phyloP scores from a whole-genome alignment of 2,113 vertebrate species.

The Otolemur garnettii region DNA sequence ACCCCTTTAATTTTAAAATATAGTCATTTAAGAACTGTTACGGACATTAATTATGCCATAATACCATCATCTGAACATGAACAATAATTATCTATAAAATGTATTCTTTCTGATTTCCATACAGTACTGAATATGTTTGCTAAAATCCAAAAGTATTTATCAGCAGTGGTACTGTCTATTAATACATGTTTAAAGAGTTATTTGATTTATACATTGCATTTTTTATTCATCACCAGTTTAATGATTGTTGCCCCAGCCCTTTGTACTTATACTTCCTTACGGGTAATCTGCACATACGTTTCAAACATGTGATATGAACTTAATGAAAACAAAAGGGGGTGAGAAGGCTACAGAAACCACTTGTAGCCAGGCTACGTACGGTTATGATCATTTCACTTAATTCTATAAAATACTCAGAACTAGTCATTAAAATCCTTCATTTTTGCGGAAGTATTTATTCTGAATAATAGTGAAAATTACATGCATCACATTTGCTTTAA shows the following conservation, averaged over 20 bases:
- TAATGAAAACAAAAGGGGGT: neutral
- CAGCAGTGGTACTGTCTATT: neutral
- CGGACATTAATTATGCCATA: neutral
- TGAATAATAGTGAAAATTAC: neutral
- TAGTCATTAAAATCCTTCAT: neutral
- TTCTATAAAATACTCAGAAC: neutral
- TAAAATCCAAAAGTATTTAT: neutral
- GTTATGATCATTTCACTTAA: neutral
- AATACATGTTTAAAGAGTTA: neutral
- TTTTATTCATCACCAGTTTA: neutral
- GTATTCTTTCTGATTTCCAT: slow-evolving; percentile 7
- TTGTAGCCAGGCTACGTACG: neutral
- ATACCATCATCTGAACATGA: neutral
- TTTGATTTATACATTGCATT: neutral
- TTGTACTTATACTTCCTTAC: neutral
- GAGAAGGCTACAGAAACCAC: neutral
- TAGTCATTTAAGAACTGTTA: neutral
- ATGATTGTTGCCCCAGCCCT: neutral
- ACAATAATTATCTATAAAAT: neutral
- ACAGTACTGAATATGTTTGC: neutral
- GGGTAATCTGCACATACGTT: neutral
- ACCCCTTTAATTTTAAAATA: neutral
- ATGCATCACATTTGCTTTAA: neutral
- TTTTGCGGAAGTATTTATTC: neutral
- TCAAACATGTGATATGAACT: neutral